Evolutionary conservation across 2,113 vertebrate species (phyloP), one percentile per base, ranked within the genome.

Genomic region (Lasiurus cinereus): DNA sequence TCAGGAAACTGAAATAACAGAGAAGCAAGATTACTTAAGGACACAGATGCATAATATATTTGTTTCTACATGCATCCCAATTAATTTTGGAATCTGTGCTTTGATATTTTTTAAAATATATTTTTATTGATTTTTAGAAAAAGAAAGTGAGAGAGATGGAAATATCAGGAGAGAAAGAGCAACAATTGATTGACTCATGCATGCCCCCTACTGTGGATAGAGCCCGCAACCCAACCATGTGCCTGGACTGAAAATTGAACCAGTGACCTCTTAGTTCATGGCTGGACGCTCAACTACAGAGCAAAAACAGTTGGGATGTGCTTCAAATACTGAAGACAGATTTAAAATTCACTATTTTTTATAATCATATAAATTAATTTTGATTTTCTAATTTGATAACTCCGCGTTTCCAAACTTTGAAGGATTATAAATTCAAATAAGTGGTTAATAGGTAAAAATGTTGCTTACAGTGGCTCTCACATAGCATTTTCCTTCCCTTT

Each of bases 1-100:
- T 88, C 14, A 82, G 39, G 31, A 91, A 95, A 67, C 1, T 8
- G 54, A 91, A 89, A 62, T 91, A 91, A 72, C n/a, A 73, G 12
- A 89, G 29, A 93, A 6, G 11, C 27, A 93, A 86, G 27, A 87
- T 90, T 19, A 67, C 59, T 21, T 50, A 33, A 89, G 46, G 31
- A 5, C 24, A 69, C 18, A 73, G 33, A 69, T 72, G 8, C 18
- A 79, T 82, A 72, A 97, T 77, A 33, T 83, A 73, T 64, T 78
- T 83, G 5, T 92, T 90, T 88, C 22, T 18, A 70, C 14, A 50
- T 73, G 39, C 5, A 74, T 78, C 16, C 24, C 76, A 92, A 59
- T 76, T 76, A 84, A 74, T 79, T 78, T 93, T 70, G 70, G 87
- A 39, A 80, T 59, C 33, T 72, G 10, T 36, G 16, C 19, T 90